Conservation (phyloP, 1,140 invertebrate species). For the Palaemon carinicauda region DNA sequence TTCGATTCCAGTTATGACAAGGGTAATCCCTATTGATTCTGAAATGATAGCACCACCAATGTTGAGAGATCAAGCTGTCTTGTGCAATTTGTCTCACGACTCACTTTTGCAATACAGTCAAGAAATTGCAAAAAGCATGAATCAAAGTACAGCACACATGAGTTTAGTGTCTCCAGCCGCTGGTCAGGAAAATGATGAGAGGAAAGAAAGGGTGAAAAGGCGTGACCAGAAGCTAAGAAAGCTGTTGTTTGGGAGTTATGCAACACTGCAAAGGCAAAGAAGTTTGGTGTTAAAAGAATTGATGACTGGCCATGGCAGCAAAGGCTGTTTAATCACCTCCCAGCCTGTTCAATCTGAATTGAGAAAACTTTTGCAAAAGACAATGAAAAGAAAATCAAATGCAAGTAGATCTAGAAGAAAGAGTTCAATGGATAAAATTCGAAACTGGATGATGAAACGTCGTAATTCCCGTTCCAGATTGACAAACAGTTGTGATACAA, state of each 20-base stretch:
- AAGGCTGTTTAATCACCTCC: constrained; percentile 25
- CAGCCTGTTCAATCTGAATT: constrained; percentile 7
- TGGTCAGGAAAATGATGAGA: background rate
- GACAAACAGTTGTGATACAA: no score
- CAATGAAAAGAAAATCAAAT: background rate
- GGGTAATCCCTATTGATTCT: background rate
- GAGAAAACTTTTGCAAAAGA: constrained; percentile 12
- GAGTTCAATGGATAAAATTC: background rate
- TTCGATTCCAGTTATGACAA: background rate
- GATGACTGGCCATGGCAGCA: constrained; percentile 7
- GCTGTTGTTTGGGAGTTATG: constrained; percentile 5
- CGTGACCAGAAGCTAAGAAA: constrained; percentile 7
- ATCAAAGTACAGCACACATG: constrained; percentile 19
- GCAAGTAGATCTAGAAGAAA: background rate
- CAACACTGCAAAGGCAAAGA: background rate
- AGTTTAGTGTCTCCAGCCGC: constrained; percentile 18
- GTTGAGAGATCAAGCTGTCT: background rate
- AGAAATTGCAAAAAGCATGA: background rate
- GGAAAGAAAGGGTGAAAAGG: constrained; percentile 18
- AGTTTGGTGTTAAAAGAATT: constrained; percentile 27
- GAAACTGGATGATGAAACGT: background rate
- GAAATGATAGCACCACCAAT: background rate
- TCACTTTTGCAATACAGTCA: background rate
- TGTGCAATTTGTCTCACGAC: constrained; percentile 35
- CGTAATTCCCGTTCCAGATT: background rate